Conservation (phyloP, 2,888 invertebrate species). For the Eupithecia inturbata region DNA sequence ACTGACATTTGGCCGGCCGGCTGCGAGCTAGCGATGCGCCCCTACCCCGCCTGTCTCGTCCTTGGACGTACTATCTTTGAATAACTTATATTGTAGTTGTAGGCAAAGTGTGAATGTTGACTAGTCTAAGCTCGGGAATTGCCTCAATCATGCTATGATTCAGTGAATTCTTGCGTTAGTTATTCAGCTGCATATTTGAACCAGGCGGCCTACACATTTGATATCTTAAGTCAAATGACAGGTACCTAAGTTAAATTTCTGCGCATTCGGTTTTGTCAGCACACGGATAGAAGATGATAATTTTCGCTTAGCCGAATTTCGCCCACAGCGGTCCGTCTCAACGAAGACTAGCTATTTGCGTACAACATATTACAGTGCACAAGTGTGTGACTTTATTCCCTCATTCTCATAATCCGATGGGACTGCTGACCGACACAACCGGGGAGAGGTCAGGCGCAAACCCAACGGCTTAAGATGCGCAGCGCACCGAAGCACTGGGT, state of each 20-base stretch:
- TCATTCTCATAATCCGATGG: not conserved
- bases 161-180: slow-evolving; percentile 8
- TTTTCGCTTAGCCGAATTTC: not conserved
- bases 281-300: not conserved
- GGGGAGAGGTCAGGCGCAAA: no score
- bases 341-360: not conserved
- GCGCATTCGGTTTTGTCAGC: not conserved
- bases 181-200: not conserved
- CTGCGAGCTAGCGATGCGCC: slow-evolving; percentile 42
- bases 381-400: not conserved
- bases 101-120: slow-evolving; percentile 15
- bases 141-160: slow-evolving; percentile 18
- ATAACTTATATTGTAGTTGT: slow-evolving; percentile 15
- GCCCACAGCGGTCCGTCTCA: not conserved
- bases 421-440: no score
- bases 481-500: no score
- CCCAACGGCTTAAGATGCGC: not conserved
- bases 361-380: not conserved
- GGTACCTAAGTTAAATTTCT: not conserved
- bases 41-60: slow-evolving; percentile 41
- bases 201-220: not conserved
- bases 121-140: slow-evolving; percentile 20
- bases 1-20: slow-evolving; percentile 48
- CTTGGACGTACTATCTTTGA: slow-evolving; percentile 39
- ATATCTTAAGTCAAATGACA: not conserved